Conservation (phyloP, 2,797 vertebrate genomes). For the Microctenopoma steveboyesi region DNA sequence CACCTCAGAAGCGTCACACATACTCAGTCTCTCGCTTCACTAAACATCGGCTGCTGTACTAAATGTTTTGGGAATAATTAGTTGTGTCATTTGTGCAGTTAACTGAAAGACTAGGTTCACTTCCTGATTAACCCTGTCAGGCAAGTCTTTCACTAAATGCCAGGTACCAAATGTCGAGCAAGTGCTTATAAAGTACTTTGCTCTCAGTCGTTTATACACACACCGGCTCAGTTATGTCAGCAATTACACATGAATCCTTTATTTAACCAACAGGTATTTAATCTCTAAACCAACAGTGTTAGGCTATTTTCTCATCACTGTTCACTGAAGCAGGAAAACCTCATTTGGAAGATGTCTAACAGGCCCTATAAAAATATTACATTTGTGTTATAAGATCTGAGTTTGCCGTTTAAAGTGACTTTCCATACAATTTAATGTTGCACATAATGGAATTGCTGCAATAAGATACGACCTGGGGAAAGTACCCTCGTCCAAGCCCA, state of each 20-base stretch:
- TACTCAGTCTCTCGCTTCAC: too few species aligned
- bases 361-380: conserved; percentile 1
- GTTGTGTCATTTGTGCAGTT: neutral
- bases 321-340: neutral
- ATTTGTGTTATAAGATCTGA: neutral
- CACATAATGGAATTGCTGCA: neutral
- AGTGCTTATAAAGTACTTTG: too few species aligned
- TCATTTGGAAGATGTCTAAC: neutral
- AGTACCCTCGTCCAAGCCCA: neutral
- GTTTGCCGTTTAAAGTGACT: conserved; percentile 18
- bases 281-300: neutral
- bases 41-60: fast-evolving
- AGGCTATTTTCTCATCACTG: neutral
- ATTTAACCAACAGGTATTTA: neutral
- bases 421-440: conserved; percentile 50
- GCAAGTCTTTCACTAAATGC: neutral
- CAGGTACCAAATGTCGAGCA: neutral
- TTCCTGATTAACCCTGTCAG: conserved; percentile 9
- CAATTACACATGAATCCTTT: too few species aligned
- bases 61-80: neutral
- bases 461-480: conserved; percentile 13
- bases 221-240: neutral
- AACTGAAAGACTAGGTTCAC: neutral
- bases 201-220: neutral
- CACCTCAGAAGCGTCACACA: too few species aligned